These are phyloP conservation scores for Acanthurus lineatus DNA, from an alignment of 2,797 vertebrate genomes.

Conservation along the genomic window DNA sequence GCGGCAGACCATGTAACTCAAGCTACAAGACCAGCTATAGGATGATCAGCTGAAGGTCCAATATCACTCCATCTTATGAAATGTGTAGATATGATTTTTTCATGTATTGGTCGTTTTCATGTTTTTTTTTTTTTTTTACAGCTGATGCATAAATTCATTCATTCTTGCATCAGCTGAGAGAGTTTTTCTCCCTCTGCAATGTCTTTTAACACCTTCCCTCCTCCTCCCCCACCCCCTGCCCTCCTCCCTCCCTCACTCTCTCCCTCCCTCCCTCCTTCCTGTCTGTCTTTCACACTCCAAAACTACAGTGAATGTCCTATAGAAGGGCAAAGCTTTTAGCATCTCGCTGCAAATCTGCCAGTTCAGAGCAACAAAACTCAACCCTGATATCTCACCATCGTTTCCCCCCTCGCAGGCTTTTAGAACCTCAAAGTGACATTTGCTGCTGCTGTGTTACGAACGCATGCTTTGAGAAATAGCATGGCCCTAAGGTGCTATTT, in stretches of 20 bases:
- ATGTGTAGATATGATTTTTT: background rate
- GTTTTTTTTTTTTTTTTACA: background rate
- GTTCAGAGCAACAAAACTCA: conserved; percentile 36
- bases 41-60: conserved; percentile 15
- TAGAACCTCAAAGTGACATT: conserved; percentile 43
- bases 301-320: conserved; percentile 19
- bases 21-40: conserved; percentile 22
- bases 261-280: background rate
- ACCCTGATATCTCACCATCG: conserved; percentile 31
- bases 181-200: background rate
- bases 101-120: conserved; percentile 1
- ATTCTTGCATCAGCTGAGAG: background rate
- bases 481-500: conserved; percentile 25
- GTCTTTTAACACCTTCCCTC: background rate
- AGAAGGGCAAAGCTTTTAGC: conserved; percentile 65
- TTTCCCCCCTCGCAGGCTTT: conserved; percentile 23
- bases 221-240: background rate
- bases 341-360: conserved; percentile 33
- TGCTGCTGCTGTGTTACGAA: conserved; percentile 23
- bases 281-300: conserved; percentile 38
- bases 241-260: background rate
- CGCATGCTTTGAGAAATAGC: conserved; percentile 17
- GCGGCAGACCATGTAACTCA: conserved; percentile 55
- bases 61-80: background rate
- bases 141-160: background rate